Evolutionary conservation across 2,797 vertebrate genomes (phyloP), one percentile per base, ranked within the genome.

Genomic region (Pseudochromis fuscus): DNA sequence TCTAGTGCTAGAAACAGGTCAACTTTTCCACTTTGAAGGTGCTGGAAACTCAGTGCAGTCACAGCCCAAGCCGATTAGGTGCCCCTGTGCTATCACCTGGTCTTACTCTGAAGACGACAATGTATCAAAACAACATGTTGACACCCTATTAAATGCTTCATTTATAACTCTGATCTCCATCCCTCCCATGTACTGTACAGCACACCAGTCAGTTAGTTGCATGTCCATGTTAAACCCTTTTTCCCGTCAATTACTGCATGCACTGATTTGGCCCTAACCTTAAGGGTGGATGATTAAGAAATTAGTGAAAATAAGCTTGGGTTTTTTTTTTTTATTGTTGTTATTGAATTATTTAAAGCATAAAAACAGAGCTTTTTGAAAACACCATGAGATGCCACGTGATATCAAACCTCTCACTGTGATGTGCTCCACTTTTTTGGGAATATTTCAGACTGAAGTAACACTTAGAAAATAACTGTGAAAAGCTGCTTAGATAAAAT

Each of bases 81-180:
- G 33, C 31, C 23, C 33, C 40, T 49, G 50, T 66, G 33, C 11
- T 28, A 8, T 19, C 37, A 16, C 4, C 38, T 24, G 56, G 25
- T 60, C 38, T 48, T 23, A 37, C 27, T 21, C 25, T 42, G 35
- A 65, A 77, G 30, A 73, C 21, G 45, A 27, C 5, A 56, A 7
- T 3, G 4, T 72, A 58, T 60, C 72, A 79, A 61, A 79, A 66
- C 49, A 37, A 23, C 48, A 31, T n/a, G n/a, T 46, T 52, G 11
- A 27, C 10, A 25, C 46, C 9, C 24, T 48, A 35, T 31, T 68
- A 60, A 67, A 65, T 27, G 31, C 50, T 16, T 24, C 2, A 68
- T 74, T 42, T 30, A 15, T 49, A 69, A 64, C 30, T 40, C 21
- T 24, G 6, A 25, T 40, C 24, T 56, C 52, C 30, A 33, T 65